These are phyloP conservation scores for Zeugodacus cucurbitae DNA, from an alignment of 1,140 invertebrate species.

Conservation along the genomic window DNA sequence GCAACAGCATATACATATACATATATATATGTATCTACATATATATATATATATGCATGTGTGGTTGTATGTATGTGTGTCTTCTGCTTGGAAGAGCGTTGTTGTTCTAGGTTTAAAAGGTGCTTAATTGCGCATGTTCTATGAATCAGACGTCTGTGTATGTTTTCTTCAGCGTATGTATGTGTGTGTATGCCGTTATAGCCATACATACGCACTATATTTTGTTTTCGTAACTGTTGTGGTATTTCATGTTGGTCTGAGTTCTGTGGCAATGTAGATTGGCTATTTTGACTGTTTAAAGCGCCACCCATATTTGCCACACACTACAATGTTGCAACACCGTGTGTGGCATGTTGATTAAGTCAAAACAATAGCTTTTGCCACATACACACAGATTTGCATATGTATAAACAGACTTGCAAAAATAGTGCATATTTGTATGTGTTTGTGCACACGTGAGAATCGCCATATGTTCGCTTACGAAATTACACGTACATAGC, in stretches of 20 bases:
- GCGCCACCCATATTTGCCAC: neutral
- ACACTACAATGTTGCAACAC: neutral
- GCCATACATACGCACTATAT: neutral
- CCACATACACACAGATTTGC: neutral
- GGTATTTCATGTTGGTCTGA: neutral
- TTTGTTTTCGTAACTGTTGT: neutral
- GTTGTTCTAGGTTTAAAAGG: conserved; percentile 1
- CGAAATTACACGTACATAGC: neutral
- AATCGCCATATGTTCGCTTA: neutral
- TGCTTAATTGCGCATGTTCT: conserved; percentile 1
- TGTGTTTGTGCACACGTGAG: neutral
- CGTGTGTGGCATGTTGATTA: neutral
- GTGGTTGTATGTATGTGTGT: neutral
- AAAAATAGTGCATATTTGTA: neutral
- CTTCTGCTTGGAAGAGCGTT: neutral
- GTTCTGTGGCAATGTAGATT: neutral
- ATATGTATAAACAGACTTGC: neutral
- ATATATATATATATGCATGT: neutral
- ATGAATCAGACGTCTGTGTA: neutral
- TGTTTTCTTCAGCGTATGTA: neutral
- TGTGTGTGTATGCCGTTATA: neutral
- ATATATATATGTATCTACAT: neutral
- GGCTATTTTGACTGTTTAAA: neutral
- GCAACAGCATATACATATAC: neutral
- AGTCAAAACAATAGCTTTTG: conserved; percentile 20